Evolutionary conservation across 2,888 invertebrate genomes (phyloP).

Genomic region (Griposia aprilina): DNA sequence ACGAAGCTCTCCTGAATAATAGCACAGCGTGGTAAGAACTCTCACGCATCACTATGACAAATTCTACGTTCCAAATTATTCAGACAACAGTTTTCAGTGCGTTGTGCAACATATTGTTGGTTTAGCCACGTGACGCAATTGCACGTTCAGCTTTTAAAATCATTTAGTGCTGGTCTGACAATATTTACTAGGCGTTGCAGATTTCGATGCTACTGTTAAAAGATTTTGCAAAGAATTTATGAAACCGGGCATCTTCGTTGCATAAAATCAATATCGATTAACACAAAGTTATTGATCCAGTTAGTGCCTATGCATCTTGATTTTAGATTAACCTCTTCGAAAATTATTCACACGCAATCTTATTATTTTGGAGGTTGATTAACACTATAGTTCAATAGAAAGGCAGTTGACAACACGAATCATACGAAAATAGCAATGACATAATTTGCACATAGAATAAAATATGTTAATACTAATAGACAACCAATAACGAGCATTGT

Average conservation of each 20-base stretch:
- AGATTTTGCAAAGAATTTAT: constrained; percentile 59
- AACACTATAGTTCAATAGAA: constrained; percentile 34
- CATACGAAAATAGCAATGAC: constrained; percentile 57
- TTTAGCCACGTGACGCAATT: constrained; percentile 72
- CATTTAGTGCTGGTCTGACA: constrained; percentile 70
- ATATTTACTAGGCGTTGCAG: constrained; percentile 63
- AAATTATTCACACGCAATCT: constrained; percentile 1
- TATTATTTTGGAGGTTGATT: constrained; percentile 29
- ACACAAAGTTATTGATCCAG: background rate
- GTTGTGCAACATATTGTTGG: constrained; percentile 63
- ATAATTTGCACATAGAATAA: constrained; percentile 46
- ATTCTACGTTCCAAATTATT: constrained; percentile 29
- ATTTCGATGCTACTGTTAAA: constrained; percentile 66
- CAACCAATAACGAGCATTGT: constrained; percentile 48
- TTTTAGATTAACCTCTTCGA: background rate
- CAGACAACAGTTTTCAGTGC: constrained; percentile 46
- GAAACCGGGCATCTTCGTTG: constrained; percentile 28
- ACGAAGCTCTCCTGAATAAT: background rate
- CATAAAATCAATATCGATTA: background rate
- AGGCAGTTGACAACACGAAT: constrained; percentile 40
- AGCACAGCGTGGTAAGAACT: background rate
- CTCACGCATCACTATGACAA: constrained; percentile 15
- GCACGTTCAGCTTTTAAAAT: constrained; percentile 64
- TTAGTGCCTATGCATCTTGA: background rate
- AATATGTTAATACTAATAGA: constrained; percentile 53